Evolutionary conservation across 2,797 vertebrate genomes (phyloP).

Genomic region (Gymnocypris eckloni): DNA sequence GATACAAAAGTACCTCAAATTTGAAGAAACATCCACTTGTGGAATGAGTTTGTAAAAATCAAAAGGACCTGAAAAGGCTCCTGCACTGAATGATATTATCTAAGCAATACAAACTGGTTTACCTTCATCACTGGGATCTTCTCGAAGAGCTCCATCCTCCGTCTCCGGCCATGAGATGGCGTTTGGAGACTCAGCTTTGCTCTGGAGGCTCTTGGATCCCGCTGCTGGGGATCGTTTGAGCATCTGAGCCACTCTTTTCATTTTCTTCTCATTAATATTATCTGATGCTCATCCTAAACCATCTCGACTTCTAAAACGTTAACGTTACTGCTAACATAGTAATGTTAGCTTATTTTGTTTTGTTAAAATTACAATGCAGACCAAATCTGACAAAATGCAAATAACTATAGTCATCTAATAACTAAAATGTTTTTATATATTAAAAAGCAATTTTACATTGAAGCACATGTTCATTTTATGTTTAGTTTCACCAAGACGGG

Average conservation of each 20-base stretch:
- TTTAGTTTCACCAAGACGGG: neutral
- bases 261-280: neutral
- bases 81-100: neutral
- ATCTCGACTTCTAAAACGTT: neutral
- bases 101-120: neutral
- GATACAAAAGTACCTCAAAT: neutral
- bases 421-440: neutral
- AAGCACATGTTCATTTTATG: neutral
- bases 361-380: neutral
- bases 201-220: neutral
- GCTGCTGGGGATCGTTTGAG: slow-evolving; percentile 21
- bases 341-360: neutral
- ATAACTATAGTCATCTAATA: neutral
- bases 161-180: neutral
- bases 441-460: neutral
- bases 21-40: neutral
- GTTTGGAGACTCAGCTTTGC: neutral
- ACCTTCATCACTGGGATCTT: slow-evolving; percentile 47
- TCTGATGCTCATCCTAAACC: neutral
- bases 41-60: neutral
- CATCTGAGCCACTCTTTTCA: slow-evolving; percentile 24
- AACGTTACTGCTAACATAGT: neutral
- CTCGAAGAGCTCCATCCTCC: slow-evolving; percentile 13
- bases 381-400: neutral
- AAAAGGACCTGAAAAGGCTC: neutral